A percentile compares a stretch with the other conserved stretches of the same genome.
phyloP scores from a whole-genome alignment of 2,797 vertebrate species.

The Notoglanidium macrostoma region DNA sequence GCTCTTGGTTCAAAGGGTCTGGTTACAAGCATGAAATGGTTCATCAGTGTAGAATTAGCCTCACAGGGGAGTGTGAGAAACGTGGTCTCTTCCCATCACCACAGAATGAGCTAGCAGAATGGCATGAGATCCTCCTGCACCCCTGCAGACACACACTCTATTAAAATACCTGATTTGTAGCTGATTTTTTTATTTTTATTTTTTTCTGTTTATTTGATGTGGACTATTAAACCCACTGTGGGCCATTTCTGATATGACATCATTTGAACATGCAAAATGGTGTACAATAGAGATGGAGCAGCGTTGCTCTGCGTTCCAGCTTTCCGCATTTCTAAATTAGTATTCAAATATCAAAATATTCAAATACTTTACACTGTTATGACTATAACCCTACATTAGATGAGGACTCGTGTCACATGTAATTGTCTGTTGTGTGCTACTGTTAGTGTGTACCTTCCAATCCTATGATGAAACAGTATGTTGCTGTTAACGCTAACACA shows the following conservation, averaged over 20 bases:
- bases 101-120: conserved; percentile 39
- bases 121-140: conserved; percentile 30
- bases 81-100: conserved; percentile 33
- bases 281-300: not conserved
- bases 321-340: not conserved
- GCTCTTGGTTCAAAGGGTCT: conserved; percentile 58
- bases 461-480: not conserved
- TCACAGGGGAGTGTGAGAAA: conserved; percentile 40
- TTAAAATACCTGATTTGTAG: conserved; percentile 18
- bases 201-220: conserved; percentile 13
- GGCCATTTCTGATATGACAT: conserved; percentile 26
- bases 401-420: not conserved
- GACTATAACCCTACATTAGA: not conserved
- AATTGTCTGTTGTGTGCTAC: not conserved
- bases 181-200: no score
- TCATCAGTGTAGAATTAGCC: conserved; percentile 58
- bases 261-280: conserved; percentile 16
- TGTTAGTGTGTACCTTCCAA: not conserved
- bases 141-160: conserved; percentile 13
- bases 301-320: not conserved
- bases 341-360: not conserved
- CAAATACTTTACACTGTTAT: not conserved
- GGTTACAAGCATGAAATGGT: conserved; percentile 55
- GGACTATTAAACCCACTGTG: conserved; percentile 20
- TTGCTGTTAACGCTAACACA: not conserved